Base-by-base conservation (phyloP, 2,113 vertebrate species). In the Ceyx margarethae region DNA sequence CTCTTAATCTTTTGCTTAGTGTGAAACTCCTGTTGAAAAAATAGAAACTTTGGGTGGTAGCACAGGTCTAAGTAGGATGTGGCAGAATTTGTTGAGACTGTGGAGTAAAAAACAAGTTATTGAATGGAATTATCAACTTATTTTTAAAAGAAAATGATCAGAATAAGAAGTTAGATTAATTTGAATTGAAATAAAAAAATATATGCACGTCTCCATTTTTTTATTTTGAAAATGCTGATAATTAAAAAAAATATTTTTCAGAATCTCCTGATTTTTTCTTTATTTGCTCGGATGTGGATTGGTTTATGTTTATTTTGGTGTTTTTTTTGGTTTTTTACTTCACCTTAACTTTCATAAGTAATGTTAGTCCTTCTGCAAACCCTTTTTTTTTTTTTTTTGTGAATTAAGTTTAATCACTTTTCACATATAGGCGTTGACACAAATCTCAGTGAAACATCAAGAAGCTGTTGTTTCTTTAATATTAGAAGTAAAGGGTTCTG, bases 311-410 rank as follows among this genome's bases (percentile, higher is more conserved):
- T 37, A 37, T 46, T 46, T 46, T 46, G 45, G 45, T 46, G 13
- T 16, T 46, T 46, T 17, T 19, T 46, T 46, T 31, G 29, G 6
- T 10, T 51, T 73, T 80, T 33, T 7, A 14, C 11, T 81, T 50
- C n/a, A 35, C 13, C 17, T 23, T 37, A 23, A 23, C 26, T 81
- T 68, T 76, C 35, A n/a, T 31, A 78, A 56, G 20, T 42, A 33
- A 67, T 37, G 8, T 46, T 54, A 42, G 22, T 42, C 22, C 15
- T 62, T 8, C 19, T 51, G 11, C 5, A 71, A 72, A 87, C n/a
- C 16, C 9, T 9, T 89, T 89, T 85, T 89, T 82, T 72, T 9
- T 89, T 89, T 85, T 89, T 82, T 72, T 61, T 53, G 35, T 82
- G 62, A 79, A 35, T 40, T 56, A 37, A 56, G 19, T 21, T 48